phyloP scores from a whole-genome alignment of 2,888 invertebrate genomes.

The Diachrysia chrysitis region DNA sequence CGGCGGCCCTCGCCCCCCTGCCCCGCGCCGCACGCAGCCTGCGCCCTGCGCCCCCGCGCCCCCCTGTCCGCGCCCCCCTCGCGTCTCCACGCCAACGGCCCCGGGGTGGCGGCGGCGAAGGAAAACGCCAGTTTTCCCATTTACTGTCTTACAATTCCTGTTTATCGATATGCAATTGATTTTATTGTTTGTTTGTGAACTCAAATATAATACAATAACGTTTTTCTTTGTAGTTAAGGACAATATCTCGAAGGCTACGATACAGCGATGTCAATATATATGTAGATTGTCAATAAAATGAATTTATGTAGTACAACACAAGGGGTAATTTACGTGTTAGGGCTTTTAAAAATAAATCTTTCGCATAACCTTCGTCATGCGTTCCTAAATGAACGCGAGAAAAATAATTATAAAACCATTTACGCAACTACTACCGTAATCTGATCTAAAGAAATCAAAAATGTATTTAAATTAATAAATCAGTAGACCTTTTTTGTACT shows the following conservation, averaged over 20 bases:
- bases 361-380: too few relatives aligned
- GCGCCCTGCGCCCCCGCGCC: conserved; percentile 60
- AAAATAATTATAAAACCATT: too few relatives aligned
- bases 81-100: conserved; percentile 61
- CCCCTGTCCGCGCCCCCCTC: conserved; percentile 63
- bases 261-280: neutral
- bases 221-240: neutral
- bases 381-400: too few relatives aligned
- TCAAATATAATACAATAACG: conserved; percentile 11
- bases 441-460: too few relatives aligned
- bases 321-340: too few relatives aligned
- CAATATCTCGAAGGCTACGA: neutral
- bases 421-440: too few relatives aligned
- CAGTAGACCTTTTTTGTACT: neutral
- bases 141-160: conserved; percentile 73
- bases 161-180: conserved; percentile 76
- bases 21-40: conserved; percentile 64
- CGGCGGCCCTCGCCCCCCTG: conserved; percentile 56
- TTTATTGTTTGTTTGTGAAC: conserved; percentile 53
- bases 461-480: too few relatives aligned
- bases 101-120: conserved; percentile 75
- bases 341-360: too few relatives aligned
- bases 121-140: conserved; percentile 87
- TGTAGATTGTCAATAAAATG: neutral
- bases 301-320: too few relatives aligned